Conservation (phyloP, 2,113 vertebrate species). For the Lichenostomus cassidix region DNA sequence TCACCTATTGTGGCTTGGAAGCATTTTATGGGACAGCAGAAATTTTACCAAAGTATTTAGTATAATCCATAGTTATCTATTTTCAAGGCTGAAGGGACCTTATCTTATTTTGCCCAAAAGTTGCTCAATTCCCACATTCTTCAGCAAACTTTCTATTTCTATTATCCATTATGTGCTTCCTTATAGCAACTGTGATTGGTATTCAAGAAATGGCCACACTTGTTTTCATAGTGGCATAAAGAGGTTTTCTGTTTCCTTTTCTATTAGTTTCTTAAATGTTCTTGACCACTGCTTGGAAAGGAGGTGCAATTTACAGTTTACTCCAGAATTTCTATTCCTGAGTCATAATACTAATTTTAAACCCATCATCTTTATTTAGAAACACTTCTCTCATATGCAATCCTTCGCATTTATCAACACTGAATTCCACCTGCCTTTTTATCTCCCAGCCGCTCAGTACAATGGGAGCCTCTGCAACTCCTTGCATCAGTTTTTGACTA, state of each 20-base stretch:
- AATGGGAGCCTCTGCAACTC: neutral
- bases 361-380: neutral
- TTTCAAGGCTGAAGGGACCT: neutral
- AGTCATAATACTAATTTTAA: neutral
- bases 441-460: neutral
- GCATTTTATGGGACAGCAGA: neutral
- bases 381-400: neutral
- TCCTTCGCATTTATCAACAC: neutral
- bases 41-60: neutral
- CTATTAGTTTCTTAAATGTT: neutral
- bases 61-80: neutral
- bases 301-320: neutral
- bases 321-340: neutral
- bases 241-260: neutral
- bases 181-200: neutral
- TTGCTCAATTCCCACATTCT: neutral
- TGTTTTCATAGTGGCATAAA: neutral
- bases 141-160: neutral
- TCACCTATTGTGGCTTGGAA: neutral
- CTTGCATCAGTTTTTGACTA: neutral
- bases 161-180: neutral
- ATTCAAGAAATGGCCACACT: neutral
- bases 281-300: neutral
- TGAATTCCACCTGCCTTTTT: neutral
- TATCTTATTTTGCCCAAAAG: neutral